Evolutionary conservation across 2,797 vertebrate genomes (phyloP), one percentile per base, ranked within the genome.

Genomic region (Alca torda): DNA sequence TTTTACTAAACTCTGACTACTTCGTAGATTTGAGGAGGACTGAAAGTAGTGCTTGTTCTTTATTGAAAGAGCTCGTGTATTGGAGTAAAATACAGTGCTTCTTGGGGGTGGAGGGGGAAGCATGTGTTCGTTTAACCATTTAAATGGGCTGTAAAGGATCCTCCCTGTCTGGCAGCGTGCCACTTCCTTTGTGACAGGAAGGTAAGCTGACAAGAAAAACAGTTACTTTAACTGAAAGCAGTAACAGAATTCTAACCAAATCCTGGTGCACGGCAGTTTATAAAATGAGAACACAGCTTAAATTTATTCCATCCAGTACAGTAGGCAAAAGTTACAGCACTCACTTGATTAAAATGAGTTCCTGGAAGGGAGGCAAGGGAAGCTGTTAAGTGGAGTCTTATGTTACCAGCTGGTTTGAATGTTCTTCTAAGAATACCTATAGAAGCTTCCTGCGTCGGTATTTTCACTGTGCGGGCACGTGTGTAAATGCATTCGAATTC

Each of bases 321-420:
- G 89, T n/a, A 92, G 84, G 81, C 81, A 89, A 83, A 83, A 91
- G 75, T 83, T 91, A 65, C 43, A 85, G 60, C 65, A 12, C 41
- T 87, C 37, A 6, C 61, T 97, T 92, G 86, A 92, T 95, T 93
- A 93, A 90, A 95, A 83, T 16, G 54, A 84, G 46, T 80, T 93
- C 85, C 82, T 88, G 88, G 93, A 95, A 91, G 80, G 90, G 87
- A 96, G 88, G 56, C 68, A 70, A 72, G 61, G 70, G 92, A 92
- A 95, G 65, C 81, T 91, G 95, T 89, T 74, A 83, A 92, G 90
- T 35, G 28, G 64, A 90, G 65, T 85, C 68, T 97, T 79, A 30
- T 83, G 88, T 95, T 96, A 91, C 96, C 79, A 70, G 72, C 78
- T 96, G 93, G 75, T 79, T 94, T 93, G 92, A 46, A 75, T 89